Evolutionary conservation across 2,113 vertebrate genomes (phyloP).

Genomic region (Aspiorhynchus laticeps): DNA sequence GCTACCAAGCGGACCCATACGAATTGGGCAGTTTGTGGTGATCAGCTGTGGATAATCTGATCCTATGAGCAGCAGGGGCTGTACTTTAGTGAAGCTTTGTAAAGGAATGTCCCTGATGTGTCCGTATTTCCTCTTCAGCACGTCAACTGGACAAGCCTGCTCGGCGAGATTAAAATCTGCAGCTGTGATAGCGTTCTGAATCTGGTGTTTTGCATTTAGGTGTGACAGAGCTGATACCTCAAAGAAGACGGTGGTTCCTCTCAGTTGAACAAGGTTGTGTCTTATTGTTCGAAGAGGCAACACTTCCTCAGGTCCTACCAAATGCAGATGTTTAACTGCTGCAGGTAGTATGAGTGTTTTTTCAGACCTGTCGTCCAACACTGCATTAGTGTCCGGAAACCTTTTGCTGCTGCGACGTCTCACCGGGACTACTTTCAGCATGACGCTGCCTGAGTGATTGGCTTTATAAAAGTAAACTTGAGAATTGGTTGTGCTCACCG

Average conservation of each 20-base stretch:
- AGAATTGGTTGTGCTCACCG: too few relatives aligned
- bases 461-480: too few relatives aligned
- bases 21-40: background rate
- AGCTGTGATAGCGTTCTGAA: too few relatives aligned
- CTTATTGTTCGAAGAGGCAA: background rate
- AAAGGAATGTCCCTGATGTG: background rate
- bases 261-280: background rate
- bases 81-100: background rate
- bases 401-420: too few relatives aligned
- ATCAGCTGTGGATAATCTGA: conserved; percentile 10
- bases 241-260: background rate
- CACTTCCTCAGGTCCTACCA: too few relatives aligned
- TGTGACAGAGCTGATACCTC: background rate
- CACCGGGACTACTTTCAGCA: too few relatives aligned
- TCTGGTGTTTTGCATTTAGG: too few relatives aligned
- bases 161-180: background rate
- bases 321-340: too few relatives aligned
- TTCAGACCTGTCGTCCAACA: too few relatives aligned
- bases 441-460: too few relatives aligned
- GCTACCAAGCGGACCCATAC: background rate
- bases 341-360: too few relatives aligned
- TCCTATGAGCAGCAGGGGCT: conserved; percentile 24
- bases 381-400: too few relatives aligned
- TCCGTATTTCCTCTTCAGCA: background rate
- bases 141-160: background rate